A percentile compares a stretch with the other conserved stretches of the same genome.
Evolutionary conservation across 1,140 invertebrate genomes (phyloP).

Genomic region (Elymnias hypermnestra): DNA sequence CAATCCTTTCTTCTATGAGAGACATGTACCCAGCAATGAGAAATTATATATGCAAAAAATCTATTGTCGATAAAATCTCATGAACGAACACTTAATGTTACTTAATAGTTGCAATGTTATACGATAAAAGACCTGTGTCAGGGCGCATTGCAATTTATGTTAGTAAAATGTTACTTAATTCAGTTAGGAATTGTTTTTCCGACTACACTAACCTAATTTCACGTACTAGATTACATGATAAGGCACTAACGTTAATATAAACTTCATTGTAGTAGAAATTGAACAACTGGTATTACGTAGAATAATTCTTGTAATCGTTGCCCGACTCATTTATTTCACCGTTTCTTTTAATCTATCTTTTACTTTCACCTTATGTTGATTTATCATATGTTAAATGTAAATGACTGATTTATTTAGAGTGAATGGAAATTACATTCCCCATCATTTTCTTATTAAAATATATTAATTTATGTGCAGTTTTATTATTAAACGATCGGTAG

Average conservation of each 20-base stretch:
- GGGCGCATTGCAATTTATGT: slow-evolving; percentile 18
- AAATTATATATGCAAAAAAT: no score
- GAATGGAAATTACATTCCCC: no score
- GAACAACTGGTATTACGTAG: background rate
- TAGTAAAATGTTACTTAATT: slow-evolving; percentile 19
- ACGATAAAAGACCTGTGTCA: slow-evolving; percentile 16
- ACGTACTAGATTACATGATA: slow-evolving; percentile 7
- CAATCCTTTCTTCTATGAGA: no score
- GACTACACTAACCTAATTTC: slow-evolving; percentile 10
- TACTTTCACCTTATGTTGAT: no score
- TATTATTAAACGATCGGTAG: no score
- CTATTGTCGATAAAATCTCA: no score
- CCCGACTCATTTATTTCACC: background rate
- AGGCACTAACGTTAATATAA: slow-evolving; percentile 4
- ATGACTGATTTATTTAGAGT: no score
- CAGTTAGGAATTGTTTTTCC: slow-evolving; percentile 9
- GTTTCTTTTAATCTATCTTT: background rate
- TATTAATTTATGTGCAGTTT: no score
- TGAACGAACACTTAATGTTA: background rate
- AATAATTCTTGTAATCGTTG: background rate
- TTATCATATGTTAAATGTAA: no score
- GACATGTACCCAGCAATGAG: no score
- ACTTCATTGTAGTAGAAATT: slow-evolving; percentile 5
- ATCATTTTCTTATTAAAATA: no score
- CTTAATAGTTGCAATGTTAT: slow-evolving; percentile 5